Evolutionary conservation across 2,113 vertebrate species (phyloP), one percentile per base, ranked within the genome.

Genomic region (Entosphenus tridentatus): DNA sequence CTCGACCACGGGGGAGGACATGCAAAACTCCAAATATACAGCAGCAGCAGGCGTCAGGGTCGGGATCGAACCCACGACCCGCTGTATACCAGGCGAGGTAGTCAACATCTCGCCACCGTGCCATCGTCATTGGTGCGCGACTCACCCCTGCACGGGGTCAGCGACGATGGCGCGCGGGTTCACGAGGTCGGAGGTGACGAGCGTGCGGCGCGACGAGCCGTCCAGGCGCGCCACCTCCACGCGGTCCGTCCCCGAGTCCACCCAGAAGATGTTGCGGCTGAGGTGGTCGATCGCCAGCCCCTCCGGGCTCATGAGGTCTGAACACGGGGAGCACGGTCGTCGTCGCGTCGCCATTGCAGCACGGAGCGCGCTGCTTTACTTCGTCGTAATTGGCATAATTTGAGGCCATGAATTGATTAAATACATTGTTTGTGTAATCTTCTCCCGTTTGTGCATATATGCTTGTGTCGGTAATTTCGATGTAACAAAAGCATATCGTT

Each of bases 201-300:
- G 83, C 73, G 91, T 80, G 10, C 86, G 82, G 12, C 87, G 84
- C 76, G 87, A 83, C 12, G 79, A 78, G 9, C 89, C 88, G 2
- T 95, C 89, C 76, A 95, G 72, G 68, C 78, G 83, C 1, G 89
- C 83, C 69, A 92, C 88, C 76, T 93, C 88, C 56, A 95, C 90
- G 62, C 74, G 80, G 62, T 95, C 85, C 72, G 79, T 78, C 1
- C 82, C 75, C 68, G 89, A 95, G 73, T 95, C 89, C 1, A 88
- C 92, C 88, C 88, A 95, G 82, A 89, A 93, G 75, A 95, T 75
- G 9, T 82, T 89, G 67, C 85, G 83, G 56, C 88, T 83, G 2
- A 90, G 74, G 70, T 90, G 83, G 76, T 95, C 89, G 2, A 95
- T 73, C n/a, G 88, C 78, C 68, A 95, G 81, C 2, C 89, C 89